Conservation (phyloP, 2,113 vertebrate genomes). For the Myotis davidii region DNA sequence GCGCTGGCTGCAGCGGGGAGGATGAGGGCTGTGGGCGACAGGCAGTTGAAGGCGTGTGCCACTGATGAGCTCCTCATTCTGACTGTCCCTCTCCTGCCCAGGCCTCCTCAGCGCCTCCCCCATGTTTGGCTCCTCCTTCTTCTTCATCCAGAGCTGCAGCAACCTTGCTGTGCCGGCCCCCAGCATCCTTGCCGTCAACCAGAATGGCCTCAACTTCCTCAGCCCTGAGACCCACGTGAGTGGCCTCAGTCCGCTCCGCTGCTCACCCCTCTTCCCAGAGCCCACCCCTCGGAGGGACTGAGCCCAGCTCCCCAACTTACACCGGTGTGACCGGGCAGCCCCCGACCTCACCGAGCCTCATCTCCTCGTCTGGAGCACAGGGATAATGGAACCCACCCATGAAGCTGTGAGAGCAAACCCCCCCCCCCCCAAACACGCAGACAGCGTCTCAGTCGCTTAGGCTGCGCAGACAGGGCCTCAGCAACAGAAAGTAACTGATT, state of each 20-base stretch:
- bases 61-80: fast-evolving
- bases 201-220: slow-evolving; percentile 96
- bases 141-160: slow-evolving; percentile 97
- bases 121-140: slow-evolving; percentile 98
- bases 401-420: neutral
- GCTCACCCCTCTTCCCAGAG: no score
- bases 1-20: neutral
- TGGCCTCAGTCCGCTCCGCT: neutral
- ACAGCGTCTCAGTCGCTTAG: fast-evolving
- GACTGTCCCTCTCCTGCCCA: slow-evolving; percentile 56
- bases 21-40: neutral
- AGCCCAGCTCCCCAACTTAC: neutral
- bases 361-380: neutral
- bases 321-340: neutral
- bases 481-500: neutral
- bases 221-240: slow-evolving; percentile 95
- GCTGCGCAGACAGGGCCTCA: neutral
- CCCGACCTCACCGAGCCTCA: neutral
- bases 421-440: fast-evolving
- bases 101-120: slow-evolving; percentile 95
- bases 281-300: neutral
- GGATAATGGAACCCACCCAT: neutral
- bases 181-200: slow-evolving; percentile 95
- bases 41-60: neutral
- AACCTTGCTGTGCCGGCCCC: slow-evolving; percentile 89